Evolutionary conservation across 1,140 invertebrate species (phyloP).

Genomic region (Copidosoma floridanum): DNA sequence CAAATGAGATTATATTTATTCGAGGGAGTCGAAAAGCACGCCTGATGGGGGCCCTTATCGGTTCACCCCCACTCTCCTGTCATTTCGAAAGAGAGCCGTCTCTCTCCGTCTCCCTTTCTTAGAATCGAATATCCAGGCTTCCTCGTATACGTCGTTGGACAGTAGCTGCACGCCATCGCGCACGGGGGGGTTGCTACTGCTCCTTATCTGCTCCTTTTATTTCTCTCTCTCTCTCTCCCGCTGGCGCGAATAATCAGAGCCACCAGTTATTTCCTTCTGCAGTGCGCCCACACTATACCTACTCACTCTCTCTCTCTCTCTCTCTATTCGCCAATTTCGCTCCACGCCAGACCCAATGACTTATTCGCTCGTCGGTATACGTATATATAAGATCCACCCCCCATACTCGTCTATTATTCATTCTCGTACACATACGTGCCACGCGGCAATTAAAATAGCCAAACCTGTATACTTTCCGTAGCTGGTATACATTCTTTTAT

Average conservation of each 20-base stretch:
- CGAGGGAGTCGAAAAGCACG: conserved; percentile 11
- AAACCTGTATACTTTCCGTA: too few relatives aligned
- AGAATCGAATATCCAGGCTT: conserved; percentile 23
- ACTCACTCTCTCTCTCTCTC: background rate
- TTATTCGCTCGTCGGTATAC: too few relatives aligned
- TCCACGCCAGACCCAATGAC: too few relatives aligned
- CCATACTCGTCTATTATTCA: too few relatives aligned
- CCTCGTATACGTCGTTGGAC: background rate
- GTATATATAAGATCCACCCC: too few relatives aligned
- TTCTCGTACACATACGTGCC: too few relatives aligned
- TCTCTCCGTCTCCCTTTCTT: conserved; percentile 5
- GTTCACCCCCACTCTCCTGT: background rate
- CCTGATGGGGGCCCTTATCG: background rate
- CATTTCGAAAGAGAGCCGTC: conserved; percentile 22
- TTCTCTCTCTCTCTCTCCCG: conserved; percentile 11
- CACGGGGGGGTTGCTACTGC: too few relatives aligned
- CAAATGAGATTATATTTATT: conserved; percentile 27
- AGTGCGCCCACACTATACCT: background rate
- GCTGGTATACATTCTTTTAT: too few relatives aligned
- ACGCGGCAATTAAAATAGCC: too few relatives aligned
- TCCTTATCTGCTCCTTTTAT: conserved; percentile 8
- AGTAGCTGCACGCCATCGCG: too few relatives aligned
- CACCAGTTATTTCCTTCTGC: background rate
- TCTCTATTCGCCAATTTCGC: too few relatives aligned
- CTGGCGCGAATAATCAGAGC: conserved; percentile 10